phyloP scores from a whole-genome alignment of 2,113 vertebrate species.

The Anseranas semipalmata region DNA sequence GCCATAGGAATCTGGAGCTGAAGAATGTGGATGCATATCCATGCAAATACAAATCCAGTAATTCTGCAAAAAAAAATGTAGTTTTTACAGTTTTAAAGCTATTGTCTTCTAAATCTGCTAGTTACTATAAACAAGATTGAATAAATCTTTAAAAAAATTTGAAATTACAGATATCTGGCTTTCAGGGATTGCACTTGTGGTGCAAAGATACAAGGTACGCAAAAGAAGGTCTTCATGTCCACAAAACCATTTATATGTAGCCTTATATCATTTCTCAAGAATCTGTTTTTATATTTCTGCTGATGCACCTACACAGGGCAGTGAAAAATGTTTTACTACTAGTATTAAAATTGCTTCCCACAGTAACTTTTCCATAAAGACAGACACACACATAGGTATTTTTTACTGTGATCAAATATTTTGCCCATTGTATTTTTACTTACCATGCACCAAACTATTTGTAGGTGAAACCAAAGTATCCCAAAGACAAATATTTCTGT shows the following conservation, averaged over 20 bases:
- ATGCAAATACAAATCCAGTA: background rate
- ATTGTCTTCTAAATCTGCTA: background rate
- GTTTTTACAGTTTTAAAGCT: background rate
- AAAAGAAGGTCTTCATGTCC: background rate
- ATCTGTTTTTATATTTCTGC: background rate
- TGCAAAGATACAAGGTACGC: background rate
- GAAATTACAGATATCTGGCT: background rate
- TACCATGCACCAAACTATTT: conserved; percentile 92
- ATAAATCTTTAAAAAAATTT: background rate
- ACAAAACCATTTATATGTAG: background rate
- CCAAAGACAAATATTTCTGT: conserved; percentile 97
- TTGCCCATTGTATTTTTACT: conserved; percentile 55
- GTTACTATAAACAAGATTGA: background rate
- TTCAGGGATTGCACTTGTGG: background rate
- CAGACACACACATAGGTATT: fast-evolving
- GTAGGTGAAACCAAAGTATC: conserved; percentile 91
- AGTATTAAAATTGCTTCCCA: background rate
- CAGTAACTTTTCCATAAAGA: background rate
- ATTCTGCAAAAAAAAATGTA: background rate
- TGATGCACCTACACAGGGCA: background rate
- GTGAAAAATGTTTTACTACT: background rate
- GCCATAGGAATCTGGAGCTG: background rate
- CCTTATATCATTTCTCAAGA: background rate
- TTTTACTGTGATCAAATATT: background rate
- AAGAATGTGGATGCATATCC: background rate